Evolutionary conservation across 2,113 vertebrate genomes (phyloP).

Genomic region (Platichthys stellatus): DNA sequence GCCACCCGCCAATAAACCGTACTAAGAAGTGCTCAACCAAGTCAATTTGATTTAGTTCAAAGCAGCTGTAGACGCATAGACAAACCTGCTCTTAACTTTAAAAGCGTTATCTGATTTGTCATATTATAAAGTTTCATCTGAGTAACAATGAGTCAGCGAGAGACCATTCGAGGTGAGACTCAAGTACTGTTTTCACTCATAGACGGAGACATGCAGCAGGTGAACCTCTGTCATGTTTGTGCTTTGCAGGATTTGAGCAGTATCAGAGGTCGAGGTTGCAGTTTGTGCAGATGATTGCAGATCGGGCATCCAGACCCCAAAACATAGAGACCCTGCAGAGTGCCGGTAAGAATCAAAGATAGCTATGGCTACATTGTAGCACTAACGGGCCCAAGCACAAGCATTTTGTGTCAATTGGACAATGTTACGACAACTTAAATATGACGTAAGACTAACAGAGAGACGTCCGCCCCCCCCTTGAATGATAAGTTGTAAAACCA

Average conservation of each 20-base stretch:
- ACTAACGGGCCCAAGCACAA: too few relatives aligned
- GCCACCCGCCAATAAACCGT: too few relatives aligned
- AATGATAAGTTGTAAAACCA: too few relatives aligned
- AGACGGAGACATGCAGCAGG: background rate
- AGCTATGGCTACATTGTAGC: too few relatives aligned
- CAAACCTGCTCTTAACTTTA: background rate
- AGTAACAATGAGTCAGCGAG: constrained; percentile 84
- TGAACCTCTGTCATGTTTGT: constrained; percentile 2
- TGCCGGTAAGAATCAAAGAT: constrained; percentile 79
- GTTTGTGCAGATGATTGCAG: constrained; percentile 89
- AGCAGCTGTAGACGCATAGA: background rate
- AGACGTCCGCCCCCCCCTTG: too few relatives aligned
- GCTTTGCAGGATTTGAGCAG: constrained; percentile 86
- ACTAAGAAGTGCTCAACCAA: too few relatives aligned
- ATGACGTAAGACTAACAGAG: too few relatives aligned
- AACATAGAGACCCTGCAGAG: constrained; percentile 86
- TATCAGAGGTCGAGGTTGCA: constrained; percentile 88
- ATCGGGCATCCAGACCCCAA: constrained; percentile 85
- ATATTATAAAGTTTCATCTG: background rate
- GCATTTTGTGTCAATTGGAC: too few relatives aligned
- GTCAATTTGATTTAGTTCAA: too few relatives aligned
- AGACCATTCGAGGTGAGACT: constrained; percentile 87
- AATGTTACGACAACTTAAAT: too few relatives aligned
- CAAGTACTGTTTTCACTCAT: background rate
- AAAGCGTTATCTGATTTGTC: background rate